phyloP scores from a whole-genome alignment of 2,113 vertebrate genomes.

The Struthidea cinerea region DNA sequence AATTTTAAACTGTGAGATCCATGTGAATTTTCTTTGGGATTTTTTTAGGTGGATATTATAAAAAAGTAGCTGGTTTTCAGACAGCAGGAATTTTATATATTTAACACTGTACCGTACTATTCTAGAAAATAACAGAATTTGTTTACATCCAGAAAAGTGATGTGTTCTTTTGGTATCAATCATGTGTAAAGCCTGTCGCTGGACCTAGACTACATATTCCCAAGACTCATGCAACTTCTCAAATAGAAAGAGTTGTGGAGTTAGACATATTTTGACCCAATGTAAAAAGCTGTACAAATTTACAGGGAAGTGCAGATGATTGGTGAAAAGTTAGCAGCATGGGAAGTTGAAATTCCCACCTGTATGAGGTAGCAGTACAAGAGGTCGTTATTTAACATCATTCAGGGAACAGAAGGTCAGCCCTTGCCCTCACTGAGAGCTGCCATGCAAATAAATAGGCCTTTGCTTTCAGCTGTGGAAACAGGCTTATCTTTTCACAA shows the following conservation, averaged over 20 bases:
- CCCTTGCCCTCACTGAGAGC: not conserved
- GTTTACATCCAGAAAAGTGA: not conserved
- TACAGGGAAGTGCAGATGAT: not conserved
- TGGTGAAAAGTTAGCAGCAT: not conserved
- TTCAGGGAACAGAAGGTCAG: not conserved
- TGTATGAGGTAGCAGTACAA: not conserved
- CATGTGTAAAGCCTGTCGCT: not conserved
- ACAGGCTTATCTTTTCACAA: not conserved
- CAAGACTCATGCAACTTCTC: not conserved
- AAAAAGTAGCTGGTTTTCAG: not conserved
- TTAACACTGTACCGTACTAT: not conserved
- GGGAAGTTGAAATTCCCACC: not conserved
- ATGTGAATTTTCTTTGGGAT: not conserved
- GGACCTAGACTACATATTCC: not conserved
- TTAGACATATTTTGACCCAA: not conserved
- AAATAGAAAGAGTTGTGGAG: not conserved
- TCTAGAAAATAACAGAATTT: not conserved
- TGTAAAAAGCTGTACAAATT: not conserved
- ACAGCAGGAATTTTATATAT: not conserved
- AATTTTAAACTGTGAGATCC: not conserved
- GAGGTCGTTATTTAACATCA: not conserved
- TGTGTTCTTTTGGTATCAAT: not conserved
- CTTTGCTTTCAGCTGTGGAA: not conserved
- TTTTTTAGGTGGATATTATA: not conserved
- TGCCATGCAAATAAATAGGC: not conserved